phyloP scores from a whole-genome alignment of 1,140 invertebrate genomes.

The Lucilia cuprina region DNA sequence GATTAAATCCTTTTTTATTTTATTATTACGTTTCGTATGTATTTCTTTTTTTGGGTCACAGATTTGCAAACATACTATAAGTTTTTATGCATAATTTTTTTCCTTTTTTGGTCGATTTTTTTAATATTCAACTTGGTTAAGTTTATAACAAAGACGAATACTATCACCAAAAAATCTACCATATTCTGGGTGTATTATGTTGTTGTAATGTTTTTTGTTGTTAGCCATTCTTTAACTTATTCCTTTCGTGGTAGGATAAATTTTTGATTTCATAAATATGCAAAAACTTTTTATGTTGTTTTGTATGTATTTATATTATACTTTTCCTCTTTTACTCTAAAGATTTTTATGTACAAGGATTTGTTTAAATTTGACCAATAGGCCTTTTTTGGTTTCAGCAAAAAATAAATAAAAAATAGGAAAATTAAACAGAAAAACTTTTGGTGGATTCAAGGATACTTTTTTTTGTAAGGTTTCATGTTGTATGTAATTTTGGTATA shows the following conservation, averaged over 20 bases:
- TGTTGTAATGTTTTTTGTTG: background rate
- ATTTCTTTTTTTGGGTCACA: constrained; percentile 26
- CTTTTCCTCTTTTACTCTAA: background rate
- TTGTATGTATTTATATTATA: background rate
- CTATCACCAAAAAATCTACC: constrained; percentile 1
- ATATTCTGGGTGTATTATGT: background rate
- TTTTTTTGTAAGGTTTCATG: background rate
- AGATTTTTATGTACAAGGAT: constrained; percentile 3
- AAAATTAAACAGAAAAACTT: background rate
- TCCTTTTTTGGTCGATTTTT: background rate
- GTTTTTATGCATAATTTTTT: background rate
- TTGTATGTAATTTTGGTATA: background rate
- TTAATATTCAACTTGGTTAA: constrained; percentile 32
- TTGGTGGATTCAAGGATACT: constrained; percentile 21
- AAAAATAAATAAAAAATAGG: background rate
- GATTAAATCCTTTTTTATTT: constrained; percentile 34
- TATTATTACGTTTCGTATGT: background rate
- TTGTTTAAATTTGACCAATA: constrained; percentile 28
- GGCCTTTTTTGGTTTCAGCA: background rate
- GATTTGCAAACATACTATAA: constrained; percentile 29
- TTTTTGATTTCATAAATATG: constrained; percentile 30
- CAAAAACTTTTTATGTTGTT: constrained; percentile 2
- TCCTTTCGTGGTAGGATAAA: constrained; percentile 6
- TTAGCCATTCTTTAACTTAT: background rate
- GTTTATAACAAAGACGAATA: constrained; percentile 17